A percentile compares a stretch with the other conserved stretches of the same genome.
Conservation (phyloP, 1,140 invertebrate species). For the Octopus bimaculoides region DNA sequence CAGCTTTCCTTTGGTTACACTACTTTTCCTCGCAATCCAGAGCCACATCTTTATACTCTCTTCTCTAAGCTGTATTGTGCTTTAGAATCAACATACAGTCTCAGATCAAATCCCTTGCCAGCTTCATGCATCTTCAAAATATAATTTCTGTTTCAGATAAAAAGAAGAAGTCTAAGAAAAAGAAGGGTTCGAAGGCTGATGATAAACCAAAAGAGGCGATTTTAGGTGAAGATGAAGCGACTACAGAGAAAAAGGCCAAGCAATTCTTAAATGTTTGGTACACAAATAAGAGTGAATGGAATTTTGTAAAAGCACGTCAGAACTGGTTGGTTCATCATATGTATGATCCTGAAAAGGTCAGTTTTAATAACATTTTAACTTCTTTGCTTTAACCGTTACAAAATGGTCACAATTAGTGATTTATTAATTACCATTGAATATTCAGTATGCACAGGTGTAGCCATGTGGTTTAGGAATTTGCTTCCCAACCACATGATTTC, state of each 20-base stretch:
- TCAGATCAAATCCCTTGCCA: too few relatives aligned
- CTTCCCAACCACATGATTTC: background rate
- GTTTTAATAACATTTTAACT: background rate
- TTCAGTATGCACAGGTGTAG: background rate
- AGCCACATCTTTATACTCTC: too few relatives aligned
- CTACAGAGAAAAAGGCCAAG: background rate
- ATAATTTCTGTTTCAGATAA: background rate
- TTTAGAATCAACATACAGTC: too few relatives aligned
- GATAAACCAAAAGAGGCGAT: background rate
- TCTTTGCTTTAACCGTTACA: background rate
- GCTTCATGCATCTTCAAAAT: too few relatives aligned
- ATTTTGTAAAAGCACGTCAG: background rate
- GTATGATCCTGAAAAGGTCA: slow-evolving; percentile 5
- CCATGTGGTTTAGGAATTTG: background rate
- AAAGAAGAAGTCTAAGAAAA: background rate
- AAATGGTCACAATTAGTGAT: background rate
- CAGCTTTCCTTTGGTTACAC: too few relatives aligned
- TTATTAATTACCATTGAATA: background rate
- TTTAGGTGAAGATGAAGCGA: background rate
- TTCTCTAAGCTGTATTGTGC: too few relatives aligned
- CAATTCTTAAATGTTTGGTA: background rate
- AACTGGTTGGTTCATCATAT: slow-evolving; percentile 8
- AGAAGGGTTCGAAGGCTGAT: background rate
- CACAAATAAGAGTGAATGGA: background rate
- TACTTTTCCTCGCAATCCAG: too few relatives aligned